These are phyloP conservation scores for Corythaixoides concolor DNA, from an alignment of 2,113 vertebrate species.

Conservation along the genomic window DNA sequence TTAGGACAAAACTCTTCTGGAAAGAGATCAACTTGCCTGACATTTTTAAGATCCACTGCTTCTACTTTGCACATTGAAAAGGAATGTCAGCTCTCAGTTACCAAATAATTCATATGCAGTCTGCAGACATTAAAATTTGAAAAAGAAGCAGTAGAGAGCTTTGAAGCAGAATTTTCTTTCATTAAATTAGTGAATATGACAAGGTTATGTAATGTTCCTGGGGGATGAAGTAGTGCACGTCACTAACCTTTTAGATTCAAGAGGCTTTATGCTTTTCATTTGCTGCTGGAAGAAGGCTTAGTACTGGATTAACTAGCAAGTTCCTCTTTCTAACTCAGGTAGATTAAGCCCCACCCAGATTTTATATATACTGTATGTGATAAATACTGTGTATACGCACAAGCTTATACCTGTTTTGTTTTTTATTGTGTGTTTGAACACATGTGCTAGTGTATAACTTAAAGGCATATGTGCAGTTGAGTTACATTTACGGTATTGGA, in stretches of 20 bases:
- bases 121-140: slow-evolving; percentile 72
- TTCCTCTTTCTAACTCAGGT: slow-evolving; percentile 73
- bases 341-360: slow-evolving; percentile 63
- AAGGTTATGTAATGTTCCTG: slow-evolving; percentile 76
- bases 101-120: slow-evolving; percentile 68
- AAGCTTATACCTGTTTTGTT: neutral
- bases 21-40: slow-evolving; percentile 15
- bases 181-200: slow-evolving; percentile 73
- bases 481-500: neutral
- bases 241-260: slow-evolving; percentile 72
- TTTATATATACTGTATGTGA: neutral
- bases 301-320: slow-evolving; percentile 70
- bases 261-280: slow-evolving; percentile 77
- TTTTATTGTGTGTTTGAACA: neutral
- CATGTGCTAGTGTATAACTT: neutral
- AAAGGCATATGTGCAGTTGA: neutral
- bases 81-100: slow-evolving; percentile 55
- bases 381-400: neutral
- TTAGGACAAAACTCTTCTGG: neutral
- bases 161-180: slow-evolving; percentile 68
- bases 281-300: slow-evolving; percentile 72
- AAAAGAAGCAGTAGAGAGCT: slow-evolving; percentile 66
- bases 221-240: slow-evolving; percentile 59
- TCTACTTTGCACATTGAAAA: slow-evolving; percentile 33
- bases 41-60: slow-evolving; percentile 52